Evolutionary conservation across 2,797 vertebrate species (phyloP).

Genomic region (Merluccius polli): DNA sequence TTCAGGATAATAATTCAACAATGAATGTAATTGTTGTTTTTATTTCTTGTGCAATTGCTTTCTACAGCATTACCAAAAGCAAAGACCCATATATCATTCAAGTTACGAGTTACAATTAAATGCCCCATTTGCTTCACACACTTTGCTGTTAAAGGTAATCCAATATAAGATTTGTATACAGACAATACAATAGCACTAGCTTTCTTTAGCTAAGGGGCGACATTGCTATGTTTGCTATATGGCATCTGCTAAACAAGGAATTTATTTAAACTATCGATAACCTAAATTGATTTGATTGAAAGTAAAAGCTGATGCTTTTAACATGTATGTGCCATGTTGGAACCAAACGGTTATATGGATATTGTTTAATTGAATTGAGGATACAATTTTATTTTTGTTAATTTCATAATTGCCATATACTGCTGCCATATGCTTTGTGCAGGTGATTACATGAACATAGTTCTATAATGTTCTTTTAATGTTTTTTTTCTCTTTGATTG

Average conservation of each 20-base stretch:
- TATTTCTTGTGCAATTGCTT: slow-evolving; percentile 2
- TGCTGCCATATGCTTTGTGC: not conserved
- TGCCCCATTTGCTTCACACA: slow-evolving; percentile 1
- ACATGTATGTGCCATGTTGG: not conserved
- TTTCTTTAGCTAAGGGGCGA: not conserved
- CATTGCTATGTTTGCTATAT: not conserved
- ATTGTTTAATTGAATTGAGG: not conserved
- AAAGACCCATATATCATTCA: slow-evolving; percentile 21
- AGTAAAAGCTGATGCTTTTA: not conserved
- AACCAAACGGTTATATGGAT: not conserved
- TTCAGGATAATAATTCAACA: slow-evolving; percentile 9
- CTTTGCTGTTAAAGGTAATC: not conserved
- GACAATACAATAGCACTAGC: not conserved
- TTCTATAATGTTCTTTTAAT: not conserved
- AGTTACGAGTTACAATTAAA: slow-evolving; percentile 8
- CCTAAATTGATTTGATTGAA: not conserved
- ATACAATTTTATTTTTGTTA: not conserved
- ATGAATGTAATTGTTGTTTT: not conserved
- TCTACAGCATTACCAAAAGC: not conserved
- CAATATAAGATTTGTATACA: not conserved
- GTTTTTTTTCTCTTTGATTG: not conserved
- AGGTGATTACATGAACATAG: not conserved
- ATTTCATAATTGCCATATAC: not conserved
- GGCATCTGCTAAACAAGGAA: not conserved
- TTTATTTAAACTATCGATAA: not conserved